A percentile compares a stretch with the other conserved stretches of the same genome.
phyloP scores from a whole-genome alignment of 2,113 vertebrate genomes.

The Platysteira castanea region DNA sequence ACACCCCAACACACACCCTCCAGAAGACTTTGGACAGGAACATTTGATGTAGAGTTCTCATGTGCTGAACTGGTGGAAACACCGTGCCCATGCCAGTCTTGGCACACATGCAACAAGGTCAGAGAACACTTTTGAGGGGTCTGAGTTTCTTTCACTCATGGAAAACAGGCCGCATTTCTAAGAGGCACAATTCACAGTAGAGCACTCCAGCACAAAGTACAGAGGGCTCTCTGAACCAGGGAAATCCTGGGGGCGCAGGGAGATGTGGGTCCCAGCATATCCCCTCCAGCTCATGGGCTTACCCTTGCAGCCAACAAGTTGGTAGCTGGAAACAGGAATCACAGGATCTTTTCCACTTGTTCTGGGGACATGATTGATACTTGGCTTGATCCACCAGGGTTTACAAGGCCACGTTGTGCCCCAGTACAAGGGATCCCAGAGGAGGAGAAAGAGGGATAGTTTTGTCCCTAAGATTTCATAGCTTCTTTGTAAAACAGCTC shows the following conservation, averaged over 20 bases:
- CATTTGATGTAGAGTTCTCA: rapidly evolving
- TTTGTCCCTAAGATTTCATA: neutral
- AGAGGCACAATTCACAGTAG: neutral
- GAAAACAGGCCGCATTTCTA: neutral
- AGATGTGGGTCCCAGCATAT: too few species aligned
- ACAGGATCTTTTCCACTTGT: neutral
- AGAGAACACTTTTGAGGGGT: too few species aligned
- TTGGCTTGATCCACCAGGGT: neutral
- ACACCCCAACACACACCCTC: neutral
- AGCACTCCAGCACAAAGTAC: neutral
- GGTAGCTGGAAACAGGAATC: neutral
- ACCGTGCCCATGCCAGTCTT: rapidly evolving
- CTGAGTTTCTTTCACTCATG: neutral
- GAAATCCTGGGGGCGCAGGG: neutral
- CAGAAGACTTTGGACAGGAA: neutral
- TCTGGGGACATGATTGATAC: rapidly evolving
- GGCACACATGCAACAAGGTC: neutral
- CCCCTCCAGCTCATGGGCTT: neutral
- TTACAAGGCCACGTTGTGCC: rapidly evolving
- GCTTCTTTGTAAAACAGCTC: neutral
- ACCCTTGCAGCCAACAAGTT: neutral
- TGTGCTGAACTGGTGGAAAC: neutral
- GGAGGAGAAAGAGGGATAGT: neutral
- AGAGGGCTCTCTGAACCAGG: neutral
- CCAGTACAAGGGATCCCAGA: neutral